Conservation (phyloP, 2,113 vertebrate species). For the Callaeas wilsoni region DNA sequence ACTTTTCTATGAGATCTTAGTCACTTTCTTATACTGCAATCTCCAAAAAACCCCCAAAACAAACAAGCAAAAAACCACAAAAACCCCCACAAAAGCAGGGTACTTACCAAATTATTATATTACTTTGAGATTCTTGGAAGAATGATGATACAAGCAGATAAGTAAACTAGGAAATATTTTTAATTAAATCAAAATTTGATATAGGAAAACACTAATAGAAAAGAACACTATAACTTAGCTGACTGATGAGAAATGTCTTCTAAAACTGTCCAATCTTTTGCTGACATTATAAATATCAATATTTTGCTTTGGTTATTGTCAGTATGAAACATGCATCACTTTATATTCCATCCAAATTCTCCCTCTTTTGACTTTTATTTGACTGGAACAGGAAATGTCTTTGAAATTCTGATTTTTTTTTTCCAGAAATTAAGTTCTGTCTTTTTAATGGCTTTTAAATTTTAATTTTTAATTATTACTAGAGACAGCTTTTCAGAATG, state of each 20-base stretch:
- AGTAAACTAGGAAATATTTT: background rate
- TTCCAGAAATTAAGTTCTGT: background rate
- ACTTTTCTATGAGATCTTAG: background rate
- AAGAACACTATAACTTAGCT: background rate
- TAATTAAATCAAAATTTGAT: background rate
- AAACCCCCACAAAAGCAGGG: fast-evolving
- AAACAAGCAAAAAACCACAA: background rate
- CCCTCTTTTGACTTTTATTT: background rate
- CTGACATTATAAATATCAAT: background rate
- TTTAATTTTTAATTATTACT: background rate
- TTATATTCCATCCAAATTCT: background rate
- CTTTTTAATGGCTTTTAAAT: background rate
- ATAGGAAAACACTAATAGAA: background rate
- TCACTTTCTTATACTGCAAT: background rate
- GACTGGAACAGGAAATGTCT: background rate
- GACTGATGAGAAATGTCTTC: background rate
- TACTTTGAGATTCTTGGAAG: background rate
- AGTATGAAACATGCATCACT: background rate
- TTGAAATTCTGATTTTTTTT: background rate
- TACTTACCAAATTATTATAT: background rate
- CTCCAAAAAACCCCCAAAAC: fast-evolving
- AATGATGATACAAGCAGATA: background rate
- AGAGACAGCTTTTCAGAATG: background rate
- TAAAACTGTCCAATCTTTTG: background rate
- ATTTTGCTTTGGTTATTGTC: background rate